Base-by-base conservation (phyloP, 2,888 invertebrate species). In the Ethmia dodecea region DNA sequence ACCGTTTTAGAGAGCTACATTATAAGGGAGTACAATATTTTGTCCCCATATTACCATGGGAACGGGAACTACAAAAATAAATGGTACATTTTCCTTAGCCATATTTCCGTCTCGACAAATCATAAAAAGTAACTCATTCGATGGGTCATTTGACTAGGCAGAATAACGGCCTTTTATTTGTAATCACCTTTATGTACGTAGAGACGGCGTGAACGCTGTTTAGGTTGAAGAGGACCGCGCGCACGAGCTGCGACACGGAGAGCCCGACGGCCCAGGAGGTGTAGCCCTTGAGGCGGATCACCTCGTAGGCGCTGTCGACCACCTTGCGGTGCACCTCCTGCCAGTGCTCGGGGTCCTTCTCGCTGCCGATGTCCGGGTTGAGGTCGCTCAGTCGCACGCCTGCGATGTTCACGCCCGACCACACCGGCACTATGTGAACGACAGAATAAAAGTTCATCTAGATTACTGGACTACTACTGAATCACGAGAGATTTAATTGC, bases 391-490 rank as follows among this genome's bases (percentile, higher is more conserved):
- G 87, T 3, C 93, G 89, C 0, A 96, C 95, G 5, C 97, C 97
- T 5, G 95, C 96, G 28, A 97, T 90, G 73, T 96, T 97, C 13
- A 96, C 96, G 8, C 95, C 95, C 1, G 96, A 96, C 97, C 97
- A 97, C 1, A 97, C 94, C 5, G 96, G 93, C 42, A 97, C 94
- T 94, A n/a, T n/a, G 64, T 5, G 12, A 26, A 12, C 11, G 11
- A 26, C 8, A 18, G n/a, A n/a, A n/a, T n/a, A n/a, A n/a, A n/a
- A n/a, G n/a, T n/a, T n/a, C n/a, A n/a, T 22, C 9, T 22, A 1
- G 9, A 22, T 22, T 18, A 8, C 9, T 2, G 18, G 2, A 2
- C 9, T 2, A 5, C 18, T 22, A 8, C n/a, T 22, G 8, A 22
- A 3, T 20, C 8, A n/a, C n/a, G n/a, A n/a, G n/a, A n/a, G n/a